Conservation (phyloP, 2,113 vertebrate species). For the Lathamus discolor region DNA sequence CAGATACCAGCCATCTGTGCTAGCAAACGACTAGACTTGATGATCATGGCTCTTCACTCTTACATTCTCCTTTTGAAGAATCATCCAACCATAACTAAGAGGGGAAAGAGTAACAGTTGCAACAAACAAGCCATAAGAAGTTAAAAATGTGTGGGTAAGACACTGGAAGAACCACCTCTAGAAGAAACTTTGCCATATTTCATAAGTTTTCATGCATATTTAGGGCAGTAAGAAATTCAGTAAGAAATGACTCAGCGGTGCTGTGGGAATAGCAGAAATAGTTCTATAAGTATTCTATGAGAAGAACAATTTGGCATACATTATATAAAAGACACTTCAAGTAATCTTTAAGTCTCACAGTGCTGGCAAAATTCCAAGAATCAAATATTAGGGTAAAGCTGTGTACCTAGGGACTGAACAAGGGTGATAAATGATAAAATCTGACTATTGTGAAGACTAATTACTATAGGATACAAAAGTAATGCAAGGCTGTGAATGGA, state of each 20-base stretch:
- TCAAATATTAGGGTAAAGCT: constrained; percentile 43
- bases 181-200: constrained; percentile 1
- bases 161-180: not conserved
- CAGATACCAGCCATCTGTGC: not conserved
- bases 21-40: not conserved
- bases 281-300: constrained; percentile 7
- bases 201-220: constrained; percentile 37
- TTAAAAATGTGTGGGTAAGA: not conserved
- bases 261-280: constrained; percentile 43
- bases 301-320: constrained; percentile 42
- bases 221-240: not conserved
- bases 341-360: constrained; percentile 16
- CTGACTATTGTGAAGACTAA: not conserved
- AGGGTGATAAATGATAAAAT: not conserved
- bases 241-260: constrained; percentile 26
- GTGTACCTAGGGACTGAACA: not conserved
- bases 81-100: not conserved
- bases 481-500: not conserved
- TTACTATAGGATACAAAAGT: not conserved
- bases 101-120: not conserved
- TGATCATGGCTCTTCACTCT: not conserved
- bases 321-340: constrained; percentile 41
- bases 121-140: not conserved
- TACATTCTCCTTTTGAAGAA: not conserved
- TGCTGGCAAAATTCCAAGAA: not conserved